A percentile compares a stretch with the other conserved stretches of the same genome.
Conservation (phyloP, 2,797 vertebrate species). For the Scomberomorus guttatus region DNA sequence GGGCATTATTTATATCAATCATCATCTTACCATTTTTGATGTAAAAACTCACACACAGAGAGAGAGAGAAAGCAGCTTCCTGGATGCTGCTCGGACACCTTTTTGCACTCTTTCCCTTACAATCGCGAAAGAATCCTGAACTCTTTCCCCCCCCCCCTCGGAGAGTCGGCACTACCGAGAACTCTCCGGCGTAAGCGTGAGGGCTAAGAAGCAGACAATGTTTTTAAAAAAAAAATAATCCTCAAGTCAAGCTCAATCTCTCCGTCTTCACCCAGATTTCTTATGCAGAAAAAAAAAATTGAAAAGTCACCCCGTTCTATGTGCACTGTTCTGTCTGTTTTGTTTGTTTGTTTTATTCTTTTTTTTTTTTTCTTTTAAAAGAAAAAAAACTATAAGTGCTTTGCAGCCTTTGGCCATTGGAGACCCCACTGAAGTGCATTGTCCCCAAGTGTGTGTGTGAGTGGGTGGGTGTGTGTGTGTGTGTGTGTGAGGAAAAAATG, state of each 20-base stretch:
- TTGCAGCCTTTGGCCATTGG: conserved; percentile 91
- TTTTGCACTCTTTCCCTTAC: conserved; percentile 80
- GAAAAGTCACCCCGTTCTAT: conserved; percentile 88
- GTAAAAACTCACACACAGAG: conserved; percentile 32
- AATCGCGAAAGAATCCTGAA: conserved; percentile 68
- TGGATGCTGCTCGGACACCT: conserved; percentile 48
- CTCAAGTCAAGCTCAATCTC: conserved; percentile 93
- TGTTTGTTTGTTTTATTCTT: conserved; percentile 21
- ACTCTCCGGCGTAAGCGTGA: conserved; percentile 41
- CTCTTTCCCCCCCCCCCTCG: conserved; percentile 3
- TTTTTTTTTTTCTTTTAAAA: conserved; percentile 34
- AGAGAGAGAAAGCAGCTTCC: conserved; percentile 48
- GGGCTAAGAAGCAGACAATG: conserved; percentile 49
- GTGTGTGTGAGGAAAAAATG: conserved; percentile 73
- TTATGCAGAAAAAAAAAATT: conserved; percentile 55
- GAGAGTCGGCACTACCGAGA: conserved; percentile 33
- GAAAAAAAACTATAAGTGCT: conserved; percentile 86
- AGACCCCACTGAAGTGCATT: conserved; percentile 93
- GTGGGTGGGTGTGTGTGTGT: conserved; percentile 11
- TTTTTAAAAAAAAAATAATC: conserved; percentile 65
- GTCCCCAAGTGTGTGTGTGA: conserved; percentile 62
- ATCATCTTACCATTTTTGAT: conserved; percentile 51
- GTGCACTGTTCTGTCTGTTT: conserved; percentile 89
- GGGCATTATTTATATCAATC: conserved; percentile 82
- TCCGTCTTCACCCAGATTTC: conserved; percentile 85